These are phyloP conservation scores for Pseudomugil gertrudae DNA, from an alignment of 2,797 vertebrate species.

Conservation along the genomic window DNA sequence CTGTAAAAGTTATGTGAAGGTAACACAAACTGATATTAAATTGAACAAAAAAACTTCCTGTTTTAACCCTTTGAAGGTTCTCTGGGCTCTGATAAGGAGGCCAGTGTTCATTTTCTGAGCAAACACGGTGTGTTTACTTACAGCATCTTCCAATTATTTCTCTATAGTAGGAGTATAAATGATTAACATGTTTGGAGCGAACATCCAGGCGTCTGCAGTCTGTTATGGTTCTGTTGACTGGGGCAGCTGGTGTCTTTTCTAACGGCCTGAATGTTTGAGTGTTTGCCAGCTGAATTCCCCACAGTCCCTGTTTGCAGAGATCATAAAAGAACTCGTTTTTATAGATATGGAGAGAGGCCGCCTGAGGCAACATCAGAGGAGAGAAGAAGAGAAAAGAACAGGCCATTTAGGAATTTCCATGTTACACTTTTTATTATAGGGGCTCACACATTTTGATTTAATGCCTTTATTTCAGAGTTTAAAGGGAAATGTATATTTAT, in stretches of 20 bases:
- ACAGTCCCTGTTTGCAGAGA: conserved; percentile 46
- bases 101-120: neutral
- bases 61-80: neutral
- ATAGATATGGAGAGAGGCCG: conserved; percentile 51
- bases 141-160: conserved; percentile 4
- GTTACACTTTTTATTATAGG: conserved; percentile 46
- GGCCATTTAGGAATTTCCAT: conserved; percentile 65
- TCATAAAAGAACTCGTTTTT: conserved; percentile 67
- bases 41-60: neutral
- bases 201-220: conserved; percentile 27
- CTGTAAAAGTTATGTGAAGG: neutral
- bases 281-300: conserved; percentile 75
- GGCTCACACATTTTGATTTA: conserved; percentile 38
- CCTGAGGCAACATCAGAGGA: conserved; percentile 47
- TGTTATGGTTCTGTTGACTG: conserved; percentile 44
- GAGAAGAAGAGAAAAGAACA: conserved; percentile 21
- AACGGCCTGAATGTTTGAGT: conserved; percentile 60
- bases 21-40: neutral
- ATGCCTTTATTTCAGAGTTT: conserved; percentile 23
- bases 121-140: neutral
- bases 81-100: neutral
- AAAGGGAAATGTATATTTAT: conserved; percentile 30
- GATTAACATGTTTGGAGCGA: conserved; percentile 26
- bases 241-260: conserved; percentile 53
- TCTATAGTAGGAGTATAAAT: conserved; percentile 33